Evolutionary conservation across 2,113 vertebrate species (phyloP).

Genomic region (Prinia subflava): DNA sequence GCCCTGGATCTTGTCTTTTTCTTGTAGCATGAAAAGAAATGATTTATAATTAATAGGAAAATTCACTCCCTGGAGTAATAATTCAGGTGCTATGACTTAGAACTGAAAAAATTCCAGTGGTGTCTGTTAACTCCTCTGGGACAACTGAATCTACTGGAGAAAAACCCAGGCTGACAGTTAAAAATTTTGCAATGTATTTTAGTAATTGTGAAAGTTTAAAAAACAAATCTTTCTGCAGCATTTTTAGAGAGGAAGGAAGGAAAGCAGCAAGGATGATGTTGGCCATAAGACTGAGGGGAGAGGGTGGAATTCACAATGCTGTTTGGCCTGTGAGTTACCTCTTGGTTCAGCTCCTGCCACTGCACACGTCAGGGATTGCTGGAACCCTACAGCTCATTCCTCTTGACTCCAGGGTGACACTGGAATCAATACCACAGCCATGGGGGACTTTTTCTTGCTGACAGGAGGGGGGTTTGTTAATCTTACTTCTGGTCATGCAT

Average conservation of each 20-base stretch:
- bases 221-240: not conserved
- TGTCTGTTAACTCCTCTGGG: not conserved
- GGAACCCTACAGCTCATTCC: not conserved
- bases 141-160: not conserved
- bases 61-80: not conserved
- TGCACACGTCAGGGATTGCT: not conserved
- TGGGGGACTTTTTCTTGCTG: not conserved
- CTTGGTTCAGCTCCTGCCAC: not conserved
- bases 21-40: not conserved
- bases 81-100: not conserved
- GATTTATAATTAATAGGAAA: not conserved
- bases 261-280: not conserved
- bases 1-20: not conserved
- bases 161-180: not conserved
- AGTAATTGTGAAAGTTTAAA: not conserved
- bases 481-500: not conserved
- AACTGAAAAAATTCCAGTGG: not conserved
- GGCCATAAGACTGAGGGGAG: not conserved
- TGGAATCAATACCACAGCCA: not conserved
- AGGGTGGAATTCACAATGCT: not conserved
- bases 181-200: not conserved
- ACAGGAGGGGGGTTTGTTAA: not conserved
- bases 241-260: not conserved
- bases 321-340: not conserved
- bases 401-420: not conserved